A percentile compares a stretch with the other conserved stretches of the same genome.
Evolutionary conservation across 1,140 invertebrate genomes (phyloP).

Genomic region (Halotydeus destructor): DNA sequence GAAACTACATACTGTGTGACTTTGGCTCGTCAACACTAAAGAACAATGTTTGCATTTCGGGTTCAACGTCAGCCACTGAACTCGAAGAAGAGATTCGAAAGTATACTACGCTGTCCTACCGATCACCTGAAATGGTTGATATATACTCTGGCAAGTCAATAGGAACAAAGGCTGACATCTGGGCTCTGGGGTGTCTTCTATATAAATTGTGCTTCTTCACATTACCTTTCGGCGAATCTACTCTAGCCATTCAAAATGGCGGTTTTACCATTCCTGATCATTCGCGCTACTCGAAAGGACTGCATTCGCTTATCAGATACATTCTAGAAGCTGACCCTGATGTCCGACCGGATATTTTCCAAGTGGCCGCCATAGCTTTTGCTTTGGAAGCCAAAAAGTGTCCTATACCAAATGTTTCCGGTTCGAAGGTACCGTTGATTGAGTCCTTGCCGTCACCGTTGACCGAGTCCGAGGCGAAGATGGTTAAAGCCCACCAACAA

Average conservation of each 20-base stretch:
- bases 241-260: slow-evolving; percentile 75
- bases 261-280: slow-evolving; percentile 67
- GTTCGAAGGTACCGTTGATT: not conserved
- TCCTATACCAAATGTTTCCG: slow-evolving; percentile 56
- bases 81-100: slow-evolving; percentile 80
- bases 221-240: slow-evolving; percentile 79
- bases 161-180: slow-evolving; percentile 78
- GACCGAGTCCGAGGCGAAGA: slow-evolving; percentile 5
- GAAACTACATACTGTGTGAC: slow-evolving; percentile 64
- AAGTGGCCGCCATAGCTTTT: slow-evolving; percentile 60
- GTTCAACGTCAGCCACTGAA: slow-evolving; percentile 41
- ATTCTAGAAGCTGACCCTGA: slow-evolving; percentile 65
- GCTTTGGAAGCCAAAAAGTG: slow-evolving; percentile 45
- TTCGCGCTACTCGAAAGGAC: slow-evolving; percentile 40
- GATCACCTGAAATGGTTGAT: slow-evolving; percentile 89
- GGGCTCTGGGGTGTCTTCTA: slow-evolving; percentile 72
- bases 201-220: slow-evolving; percentile 82
- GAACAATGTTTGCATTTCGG: slow-evolving; percentile 31
- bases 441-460: slow-evolving; percentile 5
- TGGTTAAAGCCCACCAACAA: not conserved
- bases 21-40: slow-evolving; percentile 49
- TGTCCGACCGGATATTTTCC: slow-evolving; percentile 65
- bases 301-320: slow-evolving; percentile 36
- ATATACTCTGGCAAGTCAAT: slow-evolving; percentile 67
- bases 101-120: slow-evolving; percentile 80